Base-by-base conservation (phyloP, 2,113 vertebrate genomes). In the Picathartes gymnocephalus region DNA sequence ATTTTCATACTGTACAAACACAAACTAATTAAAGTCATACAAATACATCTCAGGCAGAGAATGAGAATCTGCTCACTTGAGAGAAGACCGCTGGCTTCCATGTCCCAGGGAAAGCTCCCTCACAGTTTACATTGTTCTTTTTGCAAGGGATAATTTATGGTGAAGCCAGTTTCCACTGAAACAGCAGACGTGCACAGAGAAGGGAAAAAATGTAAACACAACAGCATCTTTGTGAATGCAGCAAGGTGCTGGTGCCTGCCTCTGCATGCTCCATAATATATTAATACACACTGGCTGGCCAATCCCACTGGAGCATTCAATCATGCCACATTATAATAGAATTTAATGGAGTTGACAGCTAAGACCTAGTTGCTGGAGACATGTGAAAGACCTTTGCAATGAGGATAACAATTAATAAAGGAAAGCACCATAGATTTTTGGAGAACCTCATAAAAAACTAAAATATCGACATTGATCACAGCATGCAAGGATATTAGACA, bases 391-490 rank as follows among this genome's bases (percentile, higher is more conserved):
- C 83, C 92, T 97, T 93, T 93, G 84, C 92, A 66, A 70, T 78
- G 50, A 97, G 88, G 83, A 80, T 94, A 62, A 86, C 82, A 94
- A 94, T 96, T 89, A 96, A 96, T 68, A 95, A 91, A 86, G 79
- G 76, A 83, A 91, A 87, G 82, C 24, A 11, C 86, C 84, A 89
- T 91, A 92, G 85, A 97, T 90, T 96, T 96, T 82, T 94, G 82
- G 74, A 96, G 92, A 90, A 95, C 88, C 68, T 90, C 88, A 91
- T 93, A 97, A 95, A 90, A 96, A 94, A 92, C 90, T 94, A 93
- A 96, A 97, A 93, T 88, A 94, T 70, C 16, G 15, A 80, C 87
- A 73, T 58, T 95, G 94, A 92, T 91, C 65, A 57, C 0, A 9
- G 73, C 74, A 66, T 88, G 92, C 22, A 19, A 94, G 81, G 85